These are phyloP conservation scores for Trissolcus basalis DNA, from an alignment of 1,140 invertebrate genomes.

Conservation along the genomic window DNA sequence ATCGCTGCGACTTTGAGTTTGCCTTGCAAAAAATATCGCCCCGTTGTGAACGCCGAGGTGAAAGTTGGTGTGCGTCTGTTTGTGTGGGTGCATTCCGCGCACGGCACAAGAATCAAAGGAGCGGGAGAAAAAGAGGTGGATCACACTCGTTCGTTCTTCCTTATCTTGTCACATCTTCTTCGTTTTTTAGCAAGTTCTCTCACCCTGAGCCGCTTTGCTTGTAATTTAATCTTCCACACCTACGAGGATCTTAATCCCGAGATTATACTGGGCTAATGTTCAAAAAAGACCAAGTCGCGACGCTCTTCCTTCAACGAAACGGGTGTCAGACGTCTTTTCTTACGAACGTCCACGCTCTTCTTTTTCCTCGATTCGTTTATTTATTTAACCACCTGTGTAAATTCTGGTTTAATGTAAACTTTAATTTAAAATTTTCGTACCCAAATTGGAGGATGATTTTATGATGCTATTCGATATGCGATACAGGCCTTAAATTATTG, in stretches of 20 bases:
- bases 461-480: constrained; percentile 5
- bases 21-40: no score
- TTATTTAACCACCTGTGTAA: constrained; percentile 47
- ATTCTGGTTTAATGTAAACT: constrained; percentile 25
- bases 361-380: constrained; percentile 34
- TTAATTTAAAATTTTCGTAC: constrained; percentile 8
- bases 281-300: constrained; percentile 51
- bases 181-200: constrained; percentile 64
- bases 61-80: not conserved
- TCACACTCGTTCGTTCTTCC: constrained; percentile 66
- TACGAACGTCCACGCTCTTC: constrained; percentile 7
- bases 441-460: constrained; percentile 1
- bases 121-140: constrained; percentile 23
- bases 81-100: constrained; percentile 26
- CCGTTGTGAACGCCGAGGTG: no score
- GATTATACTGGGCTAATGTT: constrained; percentile 65
- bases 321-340: constrained; percentile 39
- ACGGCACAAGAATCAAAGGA: constrained; percentile 42
- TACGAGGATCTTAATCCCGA: constrained; percentile 67
- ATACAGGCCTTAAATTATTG: not conserved
- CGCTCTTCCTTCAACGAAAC: constrained; percentile 36
- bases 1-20: no score
- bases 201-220: constrained; percentile 57
- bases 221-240: constrained; percentile 69
- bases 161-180: constrained; percentile 68